These are phyloP conservation scores for Orchestes rusci DNA, from an alignment of 2,888 invertebrate species.

Conservation along the genomic window DNA sequence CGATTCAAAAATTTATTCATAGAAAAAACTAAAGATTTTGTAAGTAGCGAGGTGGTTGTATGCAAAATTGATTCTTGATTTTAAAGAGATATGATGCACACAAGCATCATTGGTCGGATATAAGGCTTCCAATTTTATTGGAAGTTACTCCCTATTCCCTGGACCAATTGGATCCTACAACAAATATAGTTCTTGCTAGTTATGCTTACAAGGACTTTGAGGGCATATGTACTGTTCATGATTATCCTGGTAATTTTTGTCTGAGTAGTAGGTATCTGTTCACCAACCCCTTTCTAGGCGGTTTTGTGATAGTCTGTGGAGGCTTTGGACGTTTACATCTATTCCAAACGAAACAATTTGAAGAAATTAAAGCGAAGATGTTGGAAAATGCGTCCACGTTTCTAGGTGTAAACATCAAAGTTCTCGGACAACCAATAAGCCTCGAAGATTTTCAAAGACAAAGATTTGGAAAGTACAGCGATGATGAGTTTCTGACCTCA, in stretches of 20 bases:
- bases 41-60: no score
- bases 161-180: constrained; percentile 85
- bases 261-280: not conserved
- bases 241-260: constrained; percentile 59
- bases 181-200: constrained; percentile 71
- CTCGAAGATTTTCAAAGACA: constrained; percentile 81
- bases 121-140: constrained; percentile 75
- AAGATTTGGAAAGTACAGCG: constrained; percentile 88
- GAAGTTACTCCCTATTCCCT: constrained; percentile 90
- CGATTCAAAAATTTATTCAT: constrained; percentile 71
- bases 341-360: constrained; percentile 78
- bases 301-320: constrained; percentile 85
- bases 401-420: constrained; percentile 77
- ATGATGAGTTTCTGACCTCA: constrained; percentile 93
- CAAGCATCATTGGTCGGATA: constrained; percentile 97
- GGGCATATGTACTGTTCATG: constrained; percentile 71
- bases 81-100: constrained; percentile 66
- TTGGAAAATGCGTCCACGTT: constrained; percentile 74
- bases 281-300: constrained; percentile 45
- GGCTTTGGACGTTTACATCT: constrained; percentile 88
- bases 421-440: constrained; percentile 68
- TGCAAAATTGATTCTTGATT: not conserved
- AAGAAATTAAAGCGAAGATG: constrained; percentile 81
- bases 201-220: constrained; percentile 84
- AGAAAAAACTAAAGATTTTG: constrained; percentile 74